Evolutionary conservation across 1,140 invertebrate genomes (phyloP).

Genomic region (Dendroctonus ponderosae): DNA sequence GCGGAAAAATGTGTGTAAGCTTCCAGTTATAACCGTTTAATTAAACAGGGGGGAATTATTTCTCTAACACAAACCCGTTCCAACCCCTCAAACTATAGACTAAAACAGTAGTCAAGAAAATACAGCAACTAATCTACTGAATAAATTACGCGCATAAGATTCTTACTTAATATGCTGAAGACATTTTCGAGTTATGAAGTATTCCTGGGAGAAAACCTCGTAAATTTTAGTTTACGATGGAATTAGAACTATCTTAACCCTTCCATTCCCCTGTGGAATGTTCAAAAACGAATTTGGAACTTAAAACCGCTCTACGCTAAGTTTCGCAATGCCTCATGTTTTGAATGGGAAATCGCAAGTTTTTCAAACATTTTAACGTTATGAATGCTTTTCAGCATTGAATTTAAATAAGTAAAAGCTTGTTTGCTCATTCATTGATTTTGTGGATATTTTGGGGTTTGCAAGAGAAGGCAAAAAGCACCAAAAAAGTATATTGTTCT

Average conservation of each 20-base stretch:
- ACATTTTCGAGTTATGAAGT: conserved; percentile 28
- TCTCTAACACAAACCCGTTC: neutral
- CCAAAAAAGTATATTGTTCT: too few species aligned
- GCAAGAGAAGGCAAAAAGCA: too few species aligned
- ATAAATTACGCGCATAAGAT: conserved; percentile 26
- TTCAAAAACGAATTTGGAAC: conserved; percentile 16
- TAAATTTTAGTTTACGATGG: conserved; percentile 26
- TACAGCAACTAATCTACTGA: conserved; percentile 16
- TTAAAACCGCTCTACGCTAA: conserved; percentile 13
- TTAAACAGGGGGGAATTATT: neutral
- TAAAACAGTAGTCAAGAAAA: neutral
- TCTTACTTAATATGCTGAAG: conserved; percentile 29
- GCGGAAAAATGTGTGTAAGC: neutral
- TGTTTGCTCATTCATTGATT: too few species aligned
- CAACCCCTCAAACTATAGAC: too few species aligned
- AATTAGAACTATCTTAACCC: conserved; percentile 28
- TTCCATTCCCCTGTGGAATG: conserved; percentile 17
- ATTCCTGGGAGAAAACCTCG: conserved; percentile 21
- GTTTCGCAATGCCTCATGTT: conserved; percentile 8
- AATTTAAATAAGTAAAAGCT: too few species aligned
- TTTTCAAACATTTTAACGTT: neutral
- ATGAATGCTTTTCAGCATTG: too few species aligned
- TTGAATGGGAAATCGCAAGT: neutral
- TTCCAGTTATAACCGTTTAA: conserved; percentile 1
- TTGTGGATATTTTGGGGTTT: too few species aligned